Base-by-base conservation (phyloP, 2,797 vertebrate genomes). In the Centropyge bicolor region DNA sequence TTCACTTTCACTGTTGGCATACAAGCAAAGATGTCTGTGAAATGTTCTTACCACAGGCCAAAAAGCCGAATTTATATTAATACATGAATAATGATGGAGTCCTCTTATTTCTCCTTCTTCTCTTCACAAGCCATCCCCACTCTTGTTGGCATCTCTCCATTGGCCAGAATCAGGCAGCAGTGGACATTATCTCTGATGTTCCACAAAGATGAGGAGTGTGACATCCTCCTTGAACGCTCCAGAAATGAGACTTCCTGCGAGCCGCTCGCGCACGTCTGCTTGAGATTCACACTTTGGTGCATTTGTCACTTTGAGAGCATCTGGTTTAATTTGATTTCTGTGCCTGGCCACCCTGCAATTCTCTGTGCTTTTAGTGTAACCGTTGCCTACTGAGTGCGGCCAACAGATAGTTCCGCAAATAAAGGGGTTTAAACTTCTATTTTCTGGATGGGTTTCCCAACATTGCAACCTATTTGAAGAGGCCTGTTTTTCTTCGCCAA, bases 361-460 rank as follows among this genome's bases (percentile, higher is more conserved):
- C 91, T 92, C 89, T 91, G 90, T 91, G 91, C 92, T 90, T 93
- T 93, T 93, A 92, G 92, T 92, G 90, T 90, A 93, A 93, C 93
- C 85, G 38, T 85, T 91, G 90, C 87, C 92, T 91, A 82, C 93
- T 66, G 93, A 91, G 90, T 95, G 94, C 91, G 59, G 90, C 89
- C 90, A 89, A 90, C 86, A 94, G 95, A 95, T 96, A 95, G 94
- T 95, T 95, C 94, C 88, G 84, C 93, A 95, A 95, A 95, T 95
- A 92, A 92, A 93, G 65, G 92, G 91, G 88, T 94, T 94, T 91
- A 91, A 92, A 91, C 86, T 92, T 86, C 89, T 87, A 93, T 95
- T 95, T 95, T 93, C 91, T 93, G 90, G 90, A 86, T 94, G 92
- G 84, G 84, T 90, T 74, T 92, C 74, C 86, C 87, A 49, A 86